phyloP scores from a whole-genome alignment of 2,113 vertebrate species.

The Terrapene triunguis region DNA sequence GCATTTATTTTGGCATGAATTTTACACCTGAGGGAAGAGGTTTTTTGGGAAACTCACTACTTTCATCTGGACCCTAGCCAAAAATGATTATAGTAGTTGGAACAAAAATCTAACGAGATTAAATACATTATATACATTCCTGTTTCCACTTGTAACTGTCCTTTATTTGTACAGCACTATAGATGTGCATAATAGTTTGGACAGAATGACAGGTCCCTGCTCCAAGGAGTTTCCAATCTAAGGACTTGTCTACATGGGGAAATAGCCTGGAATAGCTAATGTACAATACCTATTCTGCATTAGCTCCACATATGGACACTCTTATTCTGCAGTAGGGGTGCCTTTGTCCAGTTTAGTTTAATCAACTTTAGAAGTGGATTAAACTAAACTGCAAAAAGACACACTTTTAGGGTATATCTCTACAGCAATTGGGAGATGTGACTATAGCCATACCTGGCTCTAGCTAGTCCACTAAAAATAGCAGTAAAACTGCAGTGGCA shows the following conservation, averaged over 20 bases:
- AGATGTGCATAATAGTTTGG: background rate
- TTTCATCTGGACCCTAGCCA: constrained; percentile 33
- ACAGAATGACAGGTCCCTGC: background rate
- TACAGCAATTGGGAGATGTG: background rate
- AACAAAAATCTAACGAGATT: background rate
- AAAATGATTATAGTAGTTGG: background rate
- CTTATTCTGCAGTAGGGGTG: background rate
- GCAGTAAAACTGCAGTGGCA: background rate
- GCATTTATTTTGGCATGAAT: background rate
- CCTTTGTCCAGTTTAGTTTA: background rate
- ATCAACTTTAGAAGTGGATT: background rate
- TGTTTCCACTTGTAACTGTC: constrained; percentile 11
- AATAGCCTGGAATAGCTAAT: background rate
- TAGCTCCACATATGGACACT: background rate
- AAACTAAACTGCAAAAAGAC: background rate
- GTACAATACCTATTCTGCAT: background rate
- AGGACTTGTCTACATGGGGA: background rate
- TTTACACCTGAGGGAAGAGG: constrained; percentile 28
- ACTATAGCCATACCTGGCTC: background rate
- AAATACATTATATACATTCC: background rate
- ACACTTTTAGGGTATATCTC: background rate
- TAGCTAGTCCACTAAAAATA: background rate
- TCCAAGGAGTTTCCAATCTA: too few relatives aligned
- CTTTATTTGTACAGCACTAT: background rate
- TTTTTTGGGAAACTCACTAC: constrained; percentile 21